Evolutionary conservation across 2,113 vertebrate species (phyloP), one percentile per base, ranked within the genome.

Genomic region (Struthio camelus): DNA sequence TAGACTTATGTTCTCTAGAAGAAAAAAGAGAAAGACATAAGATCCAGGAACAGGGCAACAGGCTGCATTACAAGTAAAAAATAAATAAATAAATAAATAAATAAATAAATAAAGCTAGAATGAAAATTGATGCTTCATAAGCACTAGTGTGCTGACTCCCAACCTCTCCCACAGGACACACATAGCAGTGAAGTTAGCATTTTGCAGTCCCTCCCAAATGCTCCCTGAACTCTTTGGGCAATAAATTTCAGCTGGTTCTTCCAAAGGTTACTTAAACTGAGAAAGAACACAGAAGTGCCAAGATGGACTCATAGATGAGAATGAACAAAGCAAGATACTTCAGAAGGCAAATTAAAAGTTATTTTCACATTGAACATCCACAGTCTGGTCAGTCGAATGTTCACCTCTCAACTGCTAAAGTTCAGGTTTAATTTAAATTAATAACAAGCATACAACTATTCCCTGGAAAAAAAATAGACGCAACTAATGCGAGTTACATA

Each of bases 1-100:
- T 0, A 73, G 48, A 80, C 59, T 11, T 82, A 18, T 19, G 8
- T 32, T 79, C 16, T 38, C 0, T 0, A 40, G 4, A 71, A 14
- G 54, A 38, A 56, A 53, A 67, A 40, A 54, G 16, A 75, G 56
- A 59, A 16, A 30, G 32, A 10, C 46, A 48, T 7, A 48, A 19
- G 46, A 48, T 18, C 32, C 32, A 7, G 56, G 10, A 59, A 59
- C 30, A 54, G 51, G 36, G 14, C 30, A 73, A 40, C 10, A 75
- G 71, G 38, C 36, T 54, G 48, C 27, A 73, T 36, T 54, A 56
- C 30, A 75, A 54, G 36, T 10, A 22, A 28, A 38, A 40, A 23
- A 56, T 30, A 75, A 54, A 25, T 10, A 22, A 28, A 38, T 30
- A 23, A 54, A 75, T 25, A 53, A n/a, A 72, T 53, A 56, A 32